These are phyloP conservation scores for Drosophila tanythrix DNA, from an alignment of 2,888 invertebrate species.

Conservation along the genomic window DNA sequence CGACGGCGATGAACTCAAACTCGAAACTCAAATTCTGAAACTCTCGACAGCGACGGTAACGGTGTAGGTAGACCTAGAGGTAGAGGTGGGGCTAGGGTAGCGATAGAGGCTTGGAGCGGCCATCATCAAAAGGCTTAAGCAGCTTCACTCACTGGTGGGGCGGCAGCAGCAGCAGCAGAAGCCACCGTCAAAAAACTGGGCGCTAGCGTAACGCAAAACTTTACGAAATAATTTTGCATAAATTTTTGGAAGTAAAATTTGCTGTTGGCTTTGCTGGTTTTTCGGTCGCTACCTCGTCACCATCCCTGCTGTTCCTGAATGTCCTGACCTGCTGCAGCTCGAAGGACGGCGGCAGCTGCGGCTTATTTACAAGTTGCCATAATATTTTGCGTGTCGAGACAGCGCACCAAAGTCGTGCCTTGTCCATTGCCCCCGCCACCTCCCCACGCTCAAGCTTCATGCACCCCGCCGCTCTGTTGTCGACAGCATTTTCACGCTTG, in stretches of 20 bases:
- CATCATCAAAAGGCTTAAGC: constrained; percentile 80
- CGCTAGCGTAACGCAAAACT: constrained; percentile 68
- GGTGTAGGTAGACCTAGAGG: neutral
- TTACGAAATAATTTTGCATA: constrained; percentile 83
- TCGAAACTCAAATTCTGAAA: constrained; percentile 55
- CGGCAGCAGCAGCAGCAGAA: constrained; percentile 23
- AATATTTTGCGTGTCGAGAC: constrained; percentile 76
- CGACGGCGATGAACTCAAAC: constrained; percentile 74
- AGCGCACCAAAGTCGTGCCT: constrained; percentile 39
- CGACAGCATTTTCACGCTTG: constrained; percentile 80
- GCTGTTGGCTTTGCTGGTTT: constrained; percentile 71
- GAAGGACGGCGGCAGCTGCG: constrained; percentile 66
- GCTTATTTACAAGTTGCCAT: constrained; percentile 81
- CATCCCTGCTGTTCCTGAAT: constrained; percentile 33
- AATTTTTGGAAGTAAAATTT: constrained; percentile 76
- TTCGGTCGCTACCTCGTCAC: constrained; percentile 22
- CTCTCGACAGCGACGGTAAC: constrained; percentile 20
- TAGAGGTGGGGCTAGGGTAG: neutral
- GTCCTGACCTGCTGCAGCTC: constrained; percentile 41
- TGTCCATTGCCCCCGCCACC: constrained; percentile 23
- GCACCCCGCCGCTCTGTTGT: constrained; percentile 57
- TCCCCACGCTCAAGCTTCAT: neutral
- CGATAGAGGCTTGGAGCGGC: constrained; percentile 17
- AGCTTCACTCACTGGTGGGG: constrained; percentile 51
- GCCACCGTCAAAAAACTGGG: constrained; percentile 62